These are phyloP conservation scores for Bathynomus jamesi DNA, from an alignment of 1,140 invertebrate species.

Conservation along the genomic window DNA sequence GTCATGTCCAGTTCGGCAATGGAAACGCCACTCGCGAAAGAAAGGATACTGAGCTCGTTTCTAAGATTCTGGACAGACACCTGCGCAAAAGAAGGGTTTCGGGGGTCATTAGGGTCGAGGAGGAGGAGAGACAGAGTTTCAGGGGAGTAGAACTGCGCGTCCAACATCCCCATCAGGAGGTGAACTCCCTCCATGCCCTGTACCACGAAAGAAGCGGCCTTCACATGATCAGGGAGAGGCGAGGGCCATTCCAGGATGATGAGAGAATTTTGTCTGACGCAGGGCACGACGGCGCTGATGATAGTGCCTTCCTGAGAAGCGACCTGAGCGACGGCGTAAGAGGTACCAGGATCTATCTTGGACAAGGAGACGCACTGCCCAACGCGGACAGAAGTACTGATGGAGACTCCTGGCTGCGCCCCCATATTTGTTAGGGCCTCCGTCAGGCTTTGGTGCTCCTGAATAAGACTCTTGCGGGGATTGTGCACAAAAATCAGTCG, in stretches of 20 bases:
- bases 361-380: conserved; percentile 19
- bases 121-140: conserved; percentile 67
- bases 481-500: conserved; percentile 64
- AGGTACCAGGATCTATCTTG: not conserved
- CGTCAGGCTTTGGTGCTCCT: conserved; percentile 67
- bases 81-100: conserved; percentile 22
- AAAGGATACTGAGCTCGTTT: conserved; percentile 14
- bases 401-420: conserved; percentile 55
- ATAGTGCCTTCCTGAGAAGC: conserved; percentile 31
- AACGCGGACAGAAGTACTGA: conserved; percentile 52
- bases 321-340: conserved; percentile 21
- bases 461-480: conserved; percentile 67
- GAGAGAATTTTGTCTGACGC: conserved; percentile 6
- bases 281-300: conserved; percentile 27
- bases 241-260: conserved; percentile 35
- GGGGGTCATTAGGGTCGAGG: conserved; percentile 32
- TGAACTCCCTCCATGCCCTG: not conserved
- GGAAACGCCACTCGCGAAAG: conserved; percentile 10
- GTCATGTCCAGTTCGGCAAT: conserved; percentile 23
- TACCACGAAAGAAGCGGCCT: not conserved
- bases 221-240: conserved; percentile 40
- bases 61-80: conserved; percentile 16
- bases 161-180: conserved; percentile 41
- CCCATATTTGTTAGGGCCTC: conserved; percentile 61
- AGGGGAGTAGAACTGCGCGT: conserved; percentile 73